These are phyloP conservation scores for Lichenostomus cassidix DNA, from an alignment of 2,113 vertebrate species.

Conservation along the genomic window DNA sequence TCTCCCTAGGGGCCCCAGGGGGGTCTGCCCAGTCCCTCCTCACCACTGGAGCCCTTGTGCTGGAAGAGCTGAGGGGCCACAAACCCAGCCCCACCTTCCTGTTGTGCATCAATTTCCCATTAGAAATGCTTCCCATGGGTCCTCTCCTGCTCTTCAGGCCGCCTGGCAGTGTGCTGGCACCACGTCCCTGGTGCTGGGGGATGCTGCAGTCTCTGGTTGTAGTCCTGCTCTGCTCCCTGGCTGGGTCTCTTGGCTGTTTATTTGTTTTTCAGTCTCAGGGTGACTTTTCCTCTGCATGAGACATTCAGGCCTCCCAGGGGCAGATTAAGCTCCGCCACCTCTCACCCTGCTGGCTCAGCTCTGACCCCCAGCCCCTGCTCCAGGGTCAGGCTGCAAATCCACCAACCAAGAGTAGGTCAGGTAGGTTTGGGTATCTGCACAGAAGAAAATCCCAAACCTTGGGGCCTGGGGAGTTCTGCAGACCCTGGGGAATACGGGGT, in stretches of 20 bases:
- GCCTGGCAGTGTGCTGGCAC: not conserved
- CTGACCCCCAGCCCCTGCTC: not conserved
- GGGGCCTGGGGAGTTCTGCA: not conserved
- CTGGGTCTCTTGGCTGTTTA: fast-evolving
- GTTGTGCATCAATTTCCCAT: not conserved
- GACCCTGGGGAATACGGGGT: fast-evolving
- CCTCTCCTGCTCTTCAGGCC: not conserved
- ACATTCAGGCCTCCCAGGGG: not conserved
- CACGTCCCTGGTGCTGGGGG: not conserved
- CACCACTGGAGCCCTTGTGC: fast-evolving
- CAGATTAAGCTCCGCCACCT: not conserved
- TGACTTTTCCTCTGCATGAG: not conserved
- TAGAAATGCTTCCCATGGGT: not conserved
- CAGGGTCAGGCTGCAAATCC: not conserved
- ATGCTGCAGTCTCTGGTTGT: not conserved
- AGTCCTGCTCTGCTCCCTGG: not conserved
- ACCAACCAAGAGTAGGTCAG: fast-evolving
- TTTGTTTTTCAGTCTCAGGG: not conserved
- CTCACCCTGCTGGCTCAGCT: not conserved
- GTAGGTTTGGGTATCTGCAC: not conserved
- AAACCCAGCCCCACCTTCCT: fast-evolving
- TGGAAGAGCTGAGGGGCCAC: not conserved
- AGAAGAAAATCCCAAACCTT: not conserved
- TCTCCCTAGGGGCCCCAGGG: fast-evolving
- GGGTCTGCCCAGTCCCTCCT: not conserved